Conservation (phyloP, 2,113 vertebrate genomes). For the Grantiella picta region DNA sequence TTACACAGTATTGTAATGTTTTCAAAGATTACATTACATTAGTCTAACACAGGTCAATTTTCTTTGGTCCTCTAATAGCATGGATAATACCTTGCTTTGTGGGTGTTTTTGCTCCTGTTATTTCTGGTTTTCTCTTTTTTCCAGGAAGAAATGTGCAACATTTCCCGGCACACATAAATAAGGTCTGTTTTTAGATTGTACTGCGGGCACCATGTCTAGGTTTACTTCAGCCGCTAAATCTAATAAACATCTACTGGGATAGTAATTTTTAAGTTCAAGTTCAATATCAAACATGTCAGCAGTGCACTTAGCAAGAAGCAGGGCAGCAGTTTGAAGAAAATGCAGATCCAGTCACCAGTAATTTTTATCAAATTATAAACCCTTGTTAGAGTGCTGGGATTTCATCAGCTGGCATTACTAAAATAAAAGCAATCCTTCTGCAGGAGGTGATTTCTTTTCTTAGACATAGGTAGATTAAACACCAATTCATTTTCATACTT, state of each 20-base stretch:
- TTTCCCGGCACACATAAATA: constrained; percentile 70
- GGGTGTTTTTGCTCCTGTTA: constrained; percentile 54
- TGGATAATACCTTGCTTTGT: constrained; percentile 41
- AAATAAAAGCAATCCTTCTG: constrained; percentile 33
- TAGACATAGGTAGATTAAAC: constrained; percentile 14
- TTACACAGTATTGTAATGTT: constrained; percentile 57
- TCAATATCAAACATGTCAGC: constrained; percentile 70
- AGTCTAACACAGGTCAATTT: constrained; percentile 61
- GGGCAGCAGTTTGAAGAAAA: constrained; percentile 53
- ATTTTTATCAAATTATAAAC: constrained; percentile 59
- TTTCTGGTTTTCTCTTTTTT: constrained; percentile 56
- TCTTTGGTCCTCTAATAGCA: constrained; percentile 47
- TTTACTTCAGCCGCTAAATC: constrained; percentile 67
- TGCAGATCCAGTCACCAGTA: constrained; percentile 44
- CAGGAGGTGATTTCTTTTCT: constrained; percentile 26
- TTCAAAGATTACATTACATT: constrained; percentile 63
- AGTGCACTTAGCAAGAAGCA: constrained; percentile 60
- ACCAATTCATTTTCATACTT: constrained; percentile 27
- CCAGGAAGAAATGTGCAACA: constrained; percentile 66
- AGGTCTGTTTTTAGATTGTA: constrained; percentile 55
- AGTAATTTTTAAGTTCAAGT: constrained; percentile 67
- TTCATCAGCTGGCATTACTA: constrained; percentile 31
- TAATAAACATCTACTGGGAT: constrained; percentile 69
- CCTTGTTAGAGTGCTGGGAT: constrained; percentile 37
- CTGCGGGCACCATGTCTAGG: constrained; percentile 39